phyloP scores from a whole-genome alignment of 2,888 invertebrate species.

The Brachypalpus laphriformis region DNA sequence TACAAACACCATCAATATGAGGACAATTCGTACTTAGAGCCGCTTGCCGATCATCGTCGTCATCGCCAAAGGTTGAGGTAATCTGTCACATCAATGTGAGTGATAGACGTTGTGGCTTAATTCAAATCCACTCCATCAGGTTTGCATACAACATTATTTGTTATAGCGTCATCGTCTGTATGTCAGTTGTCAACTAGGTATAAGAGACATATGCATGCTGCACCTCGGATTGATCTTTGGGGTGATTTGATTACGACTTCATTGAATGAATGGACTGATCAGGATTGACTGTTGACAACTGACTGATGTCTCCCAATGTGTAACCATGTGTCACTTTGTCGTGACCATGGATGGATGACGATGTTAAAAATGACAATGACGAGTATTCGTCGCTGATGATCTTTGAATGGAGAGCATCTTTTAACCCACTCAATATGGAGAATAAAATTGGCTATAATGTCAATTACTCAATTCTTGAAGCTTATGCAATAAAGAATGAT shows the following conservation, averaged over 20 bases:
- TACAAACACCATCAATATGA: slow-evolving; percentile 36
- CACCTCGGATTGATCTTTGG: slow-evolving; percentile 68
- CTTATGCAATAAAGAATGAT: slow-evolving; percentile 15
- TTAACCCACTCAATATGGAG: slow-evolving; percentile 17
- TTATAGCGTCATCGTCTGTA: slow-evolving; percentile 70
- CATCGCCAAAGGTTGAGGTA: slow-evolving; percentile 47
- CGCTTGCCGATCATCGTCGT: slow-evolving; percentile 14
- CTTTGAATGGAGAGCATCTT: slow-evolving; percentile 44
- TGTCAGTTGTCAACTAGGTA: slow-evolving; percentile 72
- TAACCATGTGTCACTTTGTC: slow-evolving; percentile 64
- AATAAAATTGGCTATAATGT: slow-evolving; percentile 48
- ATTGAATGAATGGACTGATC: slow-evolving; percentile 70
- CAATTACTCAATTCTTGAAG: slow-evolving; percentile 9
- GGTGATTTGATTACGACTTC: slow-evolving; percentile 71
- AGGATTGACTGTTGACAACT: slow-evolving; percentile 69
- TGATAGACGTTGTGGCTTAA: slow-evolving; percentile 74
- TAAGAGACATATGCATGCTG: slow-evolving; percentile 68
- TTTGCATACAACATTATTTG: slow-evolving; percentile 76
- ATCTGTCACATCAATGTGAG: slow-evolving; percentile 75
- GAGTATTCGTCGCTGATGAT: slow-evolving; percentile 40
- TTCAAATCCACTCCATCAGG: slow-evolving; percentile 74
- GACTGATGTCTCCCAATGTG: slow-evolving; percentile 69
- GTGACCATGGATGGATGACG: slow-evolving; percentile 53
- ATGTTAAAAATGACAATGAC: slow-evolving; percentile 63
- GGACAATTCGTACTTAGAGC: slow-evolving; percentile 24